Evolutionary conservation across 2,888 invertebrate species (phyloP).

Genomic region (Notodonta ziczac): DNA sequence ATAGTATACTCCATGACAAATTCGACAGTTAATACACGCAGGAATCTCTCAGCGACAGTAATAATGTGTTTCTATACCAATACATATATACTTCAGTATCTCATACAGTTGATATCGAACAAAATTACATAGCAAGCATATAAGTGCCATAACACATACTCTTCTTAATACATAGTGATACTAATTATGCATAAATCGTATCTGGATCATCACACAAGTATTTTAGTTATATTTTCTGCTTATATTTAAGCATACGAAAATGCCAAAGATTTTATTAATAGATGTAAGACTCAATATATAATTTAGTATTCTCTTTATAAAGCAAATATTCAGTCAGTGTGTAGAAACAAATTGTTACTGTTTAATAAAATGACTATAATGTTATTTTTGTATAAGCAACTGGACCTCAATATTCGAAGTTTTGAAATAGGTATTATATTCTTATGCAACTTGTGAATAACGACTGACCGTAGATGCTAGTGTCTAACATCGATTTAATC

Average conservation of each 20-base stretch:
- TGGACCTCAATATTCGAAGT: constrained; percentile 69
- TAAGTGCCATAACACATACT: constrained; percentile 42
- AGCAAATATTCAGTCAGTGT: constrained; percentile 50
- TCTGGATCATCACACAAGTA: constrained; percentile 64
- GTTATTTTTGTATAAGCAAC: constrained; percentile 78
- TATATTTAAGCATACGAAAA: constrained; percentile 64
- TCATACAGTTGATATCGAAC: constrained; percentile 8
- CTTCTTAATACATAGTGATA: constrained; percentile 33
- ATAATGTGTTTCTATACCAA: constrained; percentile 81
- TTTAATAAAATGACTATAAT: constrained; percentile 59
- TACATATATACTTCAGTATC: constrained; percentile 24
- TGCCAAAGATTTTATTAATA: constrained; percentile 81
- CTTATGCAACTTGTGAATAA: constrained; percentile 70
- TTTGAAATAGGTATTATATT: constrained; percentile 60
- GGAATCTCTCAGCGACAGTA: constrained; percentile 76
- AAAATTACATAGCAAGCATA: constrained; percentile 33
- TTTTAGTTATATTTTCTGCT: constrained; percentile 61
- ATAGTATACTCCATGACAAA: constrained; percentile 60
- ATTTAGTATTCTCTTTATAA: constrained; percentile 55
- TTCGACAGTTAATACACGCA: constrained; percentile 56
- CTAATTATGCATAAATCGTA: constrained; percentile 16
- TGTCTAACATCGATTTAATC: constrained; percentile 53
- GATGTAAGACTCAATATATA: constrained; percentile 71
- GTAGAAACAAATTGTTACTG: constrained; percentile 84
- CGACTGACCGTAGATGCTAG: constrained; percentile 75